These are phyloP conservation scores for Phaethornis superciliosus DNA, from an alignment of 2,113 vertebrate genomes.

Conservation along the genomic window DNA sequence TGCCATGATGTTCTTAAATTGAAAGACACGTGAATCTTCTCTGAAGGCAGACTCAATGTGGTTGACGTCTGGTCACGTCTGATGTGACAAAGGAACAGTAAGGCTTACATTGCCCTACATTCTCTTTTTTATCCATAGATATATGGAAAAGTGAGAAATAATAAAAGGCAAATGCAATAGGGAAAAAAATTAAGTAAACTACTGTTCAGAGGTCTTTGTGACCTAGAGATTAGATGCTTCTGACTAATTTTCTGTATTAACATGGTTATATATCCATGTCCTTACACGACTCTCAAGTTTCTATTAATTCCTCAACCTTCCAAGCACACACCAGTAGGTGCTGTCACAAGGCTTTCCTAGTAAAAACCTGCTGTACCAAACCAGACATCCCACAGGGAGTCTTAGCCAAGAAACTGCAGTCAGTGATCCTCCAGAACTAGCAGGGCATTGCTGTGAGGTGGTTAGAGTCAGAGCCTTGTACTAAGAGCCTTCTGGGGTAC, in stretches of 20 bases:
- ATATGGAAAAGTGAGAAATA: background rate
- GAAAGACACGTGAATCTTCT: background rate
- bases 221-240: background rate
- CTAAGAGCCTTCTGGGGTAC: background rate
- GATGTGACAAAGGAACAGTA: background rate
- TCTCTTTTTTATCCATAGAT: background rate
- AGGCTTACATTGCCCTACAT: background rate
- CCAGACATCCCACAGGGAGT: background rate
- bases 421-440: background rate
- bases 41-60: background rate
- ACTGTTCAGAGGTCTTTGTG: background rate
- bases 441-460: background rate
- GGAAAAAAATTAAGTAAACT: background rate
- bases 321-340: accelerated
- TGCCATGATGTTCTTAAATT: background rate
- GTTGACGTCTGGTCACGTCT: background rate
- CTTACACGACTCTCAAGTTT: background rate
- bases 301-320: background rate
- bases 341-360: background rate
- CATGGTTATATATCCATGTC: background rate
- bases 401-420: background rate
- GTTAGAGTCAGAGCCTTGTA: background rate
- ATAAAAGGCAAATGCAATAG: background rate
- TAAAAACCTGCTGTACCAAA: background rate
- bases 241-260: background rate